Percentiles rank a stretch among this genome's conserved stretches.
phyloP scores from a whole-genome alignment of 2,888 invertebrate genomes.

The Nemotelus pantherinus region DNA sequence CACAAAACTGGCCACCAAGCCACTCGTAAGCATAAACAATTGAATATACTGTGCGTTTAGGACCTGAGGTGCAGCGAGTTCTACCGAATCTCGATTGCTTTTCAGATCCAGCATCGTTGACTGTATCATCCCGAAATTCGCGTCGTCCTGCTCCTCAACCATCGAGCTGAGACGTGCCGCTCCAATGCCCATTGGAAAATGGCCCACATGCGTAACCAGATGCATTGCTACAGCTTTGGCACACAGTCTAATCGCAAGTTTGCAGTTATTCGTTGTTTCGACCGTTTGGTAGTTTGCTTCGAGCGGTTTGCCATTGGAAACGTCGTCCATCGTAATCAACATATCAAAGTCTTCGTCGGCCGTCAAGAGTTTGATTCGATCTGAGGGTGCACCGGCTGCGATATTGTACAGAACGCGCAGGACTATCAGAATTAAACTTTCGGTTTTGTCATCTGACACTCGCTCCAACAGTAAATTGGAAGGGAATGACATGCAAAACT shows the following conservation, averaged over 20 bases:
- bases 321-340: conserved; percentile 62
- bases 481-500: conserved; percentile 91
- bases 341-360: conserved; percentile 64
- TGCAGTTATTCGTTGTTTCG: conserved; percentile 66
- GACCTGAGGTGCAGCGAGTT: conserved; percentile 82
- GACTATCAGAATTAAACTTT: conserved; percentile 72
- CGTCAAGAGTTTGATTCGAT: conserved; percentile 59
- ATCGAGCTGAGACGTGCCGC: conserved; percentile 88
- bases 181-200: conserved; percentile 92
- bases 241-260: conserved; percentile 69
- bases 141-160: conserved; percentile 93
- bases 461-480: conserved; percentile 69
- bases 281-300: conserved; percentile 62
- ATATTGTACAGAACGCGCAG: conserved; percentile 72
- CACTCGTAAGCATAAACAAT: conserved; percentile 85
- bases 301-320: conserved; percentile 58
- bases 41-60: conserved; percentile 85
- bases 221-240: conserved; percentile 76
- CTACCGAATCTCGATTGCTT: conserved; percentile 63
- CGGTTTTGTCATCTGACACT: conserved; percentile 57
- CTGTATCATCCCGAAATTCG: conserved; percentile 57
- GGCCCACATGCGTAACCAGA: conserved; percentile 90
- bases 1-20: conserved; percentile 86
- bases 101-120: conserved; percentile 32
- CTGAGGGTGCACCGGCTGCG: conserved; percentile 60